Conservation (phyloP, 1,140 invertebrate species). For the Drosophila sproati region DNA sequence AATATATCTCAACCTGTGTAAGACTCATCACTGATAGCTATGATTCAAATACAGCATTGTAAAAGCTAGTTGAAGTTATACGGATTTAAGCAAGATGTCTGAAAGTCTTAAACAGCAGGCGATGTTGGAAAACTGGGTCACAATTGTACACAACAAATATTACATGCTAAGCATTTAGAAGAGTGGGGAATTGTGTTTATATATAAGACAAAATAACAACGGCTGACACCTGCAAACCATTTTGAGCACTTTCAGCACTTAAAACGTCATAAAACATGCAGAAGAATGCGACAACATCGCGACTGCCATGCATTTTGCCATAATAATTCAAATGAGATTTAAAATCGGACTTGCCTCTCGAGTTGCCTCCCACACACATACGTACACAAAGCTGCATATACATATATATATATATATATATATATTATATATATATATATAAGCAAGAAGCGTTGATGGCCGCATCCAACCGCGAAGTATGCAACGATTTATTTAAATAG, state of each 20-base stretch:
- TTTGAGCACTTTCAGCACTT: slow-evolving; percentile 69
- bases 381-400: not conserved
- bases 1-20: too few species aligned
- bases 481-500: slow-evolving; percentile 83
- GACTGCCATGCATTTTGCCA: slow-evolving; percentile 66
- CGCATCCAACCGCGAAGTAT: slow-evolving; percentile 66
- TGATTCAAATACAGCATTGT: not conserved
- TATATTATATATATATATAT: not conserved
- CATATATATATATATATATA: not conserved
- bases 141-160: slow-evolving; percentile 26
- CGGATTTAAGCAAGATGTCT: not conserved
- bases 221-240: slow-evolving; percentile 50
- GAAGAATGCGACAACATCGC: slow-evolving; percentile 65
- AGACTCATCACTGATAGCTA: too few species aligned
- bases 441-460: slow-evolving; percentile 33
- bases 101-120: not conserved
- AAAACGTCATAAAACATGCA: slow-evolving; percentile 76
- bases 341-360: slow-evolving; percentile 46
- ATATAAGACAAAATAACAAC: slow-evolving; percentile 28
- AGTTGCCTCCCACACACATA: not conserved
- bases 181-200: not conserved
- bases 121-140: slow-evolving; percentile 41
- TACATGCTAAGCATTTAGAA: slow-evolving; percentile 1
- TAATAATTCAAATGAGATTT: slow-evolving; percentile 82
- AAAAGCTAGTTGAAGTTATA: not conserved